Evolutionary conservation across 2,888 invertebrate genomes (phyloP), one percentile per base, ranked within the genome.

Genomic region (Hedychridium roseum): DNA sequence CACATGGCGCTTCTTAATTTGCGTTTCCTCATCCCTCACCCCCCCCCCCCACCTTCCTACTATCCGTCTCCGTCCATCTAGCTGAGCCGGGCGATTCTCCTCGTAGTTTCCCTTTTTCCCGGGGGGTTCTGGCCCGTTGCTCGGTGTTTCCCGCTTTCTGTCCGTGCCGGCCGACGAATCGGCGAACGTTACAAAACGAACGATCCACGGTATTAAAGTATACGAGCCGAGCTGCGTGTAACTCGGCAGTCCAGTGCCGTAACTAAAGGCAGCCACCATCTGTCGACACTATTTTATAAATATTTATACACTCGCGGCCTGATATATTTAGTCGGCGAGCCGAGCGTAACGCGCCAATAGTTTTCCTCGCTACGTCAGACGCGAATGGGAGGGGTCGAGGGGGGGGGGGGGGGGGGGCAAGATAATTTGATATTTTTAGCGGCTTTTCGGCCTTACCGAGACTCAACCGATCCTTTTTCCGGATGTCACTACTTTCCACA

Each of bases 221-320:
- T 40, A 32, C 31, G 34, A 32, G 41, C 34, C 42, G 43, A 39
- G 31, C 27, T 46, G 50, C 37, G 42, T 37, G 48, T 35, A 39
- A 31, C 23, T 43, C 30, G 34, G 36, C 21, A 36, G 35, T 47
- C 43, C 42, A 37, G 37, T 54, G 42, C 31, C 47, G 49, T 57
- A 49, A 57, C 53, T 54, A 55, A 56, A 62, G 57, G 51, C 58
- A 59, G 50, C 61, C 60, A 66, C 57, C 70, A 70, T 71, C 70
- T 70, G 70, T 61, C 68, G 61, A 58, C 70, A 58, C 66, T 70
- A 71, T 70, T 71, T 70, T 70, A 70, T 66, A 71, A 70, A 70
- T 70, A 71, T 70, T 71, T 70, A 70, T 71, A 60, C 62, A 35
- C 54, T 32, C 12, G 37, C 31, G 37, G 53, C 41, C 47, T 66